Conservation (phyloP, 2,888 invertebrate species). For the Fragum sueziense region DNA sequence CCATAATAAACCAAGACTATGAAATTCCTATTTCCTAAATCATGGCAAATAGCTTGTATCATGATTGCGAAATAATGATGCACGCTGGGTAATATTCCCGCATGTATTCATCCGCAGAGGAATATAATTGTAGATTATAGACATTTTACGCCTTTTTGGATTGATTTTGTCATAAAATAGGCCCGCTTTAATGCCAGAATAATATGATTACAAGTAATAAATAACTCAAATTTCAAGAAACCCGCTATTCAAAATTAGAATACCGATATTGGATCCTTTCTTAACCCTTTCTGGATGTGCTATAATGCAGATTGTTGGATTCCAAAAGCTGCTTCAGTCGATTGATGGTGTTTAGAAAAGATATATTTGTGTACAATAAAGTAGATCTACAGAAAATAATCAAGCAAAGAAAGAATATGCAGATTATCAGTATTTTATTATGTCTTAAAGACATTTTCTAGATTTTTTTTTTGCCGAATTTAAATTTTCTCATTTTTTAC, state of each 20-base stretch:
- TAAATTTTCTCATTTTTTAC: no score
- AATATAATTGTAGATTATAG: background rate
- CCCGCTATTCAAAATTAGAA: background rate
- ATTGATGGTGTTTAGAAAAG: no score
- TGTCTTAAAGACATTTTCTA: no score
- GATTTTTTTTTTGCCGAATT: no score
- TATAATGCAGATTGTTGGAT: no score
- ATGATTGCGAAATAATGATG: conserved; percentile 6
- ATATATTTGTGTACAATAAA: no score
- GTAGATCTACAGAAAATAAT: no score
- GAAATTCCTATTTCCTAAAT: background rate
- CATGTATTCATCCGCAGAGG: conserved; percentile 9
- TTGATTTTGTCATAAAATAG: conserved; percentile 14
- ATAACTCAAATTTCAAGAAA: conserved; percentile 15
- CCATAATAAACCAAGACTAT: background rate
- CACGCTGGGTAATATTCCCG: background rate
- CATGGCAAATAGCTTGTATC: background rate
- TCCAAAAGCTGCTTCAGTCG: no score
- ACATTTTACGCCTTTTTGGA: background rate
- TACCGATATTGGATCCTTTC: background rate
- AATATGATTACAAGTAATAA: conserved; percentile 8
- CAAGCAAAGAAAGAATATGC: no score
- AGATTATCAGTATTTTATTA: no score
- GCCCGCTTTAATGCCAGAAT: conserved; percentile 16
- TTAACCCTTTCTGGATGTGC: background rate